These are phyloP conservation scores for Gandaritis pyraliata DNA, from an alignment of 2,888 invertebrate species.

Conservation along the genomic window DNA sequence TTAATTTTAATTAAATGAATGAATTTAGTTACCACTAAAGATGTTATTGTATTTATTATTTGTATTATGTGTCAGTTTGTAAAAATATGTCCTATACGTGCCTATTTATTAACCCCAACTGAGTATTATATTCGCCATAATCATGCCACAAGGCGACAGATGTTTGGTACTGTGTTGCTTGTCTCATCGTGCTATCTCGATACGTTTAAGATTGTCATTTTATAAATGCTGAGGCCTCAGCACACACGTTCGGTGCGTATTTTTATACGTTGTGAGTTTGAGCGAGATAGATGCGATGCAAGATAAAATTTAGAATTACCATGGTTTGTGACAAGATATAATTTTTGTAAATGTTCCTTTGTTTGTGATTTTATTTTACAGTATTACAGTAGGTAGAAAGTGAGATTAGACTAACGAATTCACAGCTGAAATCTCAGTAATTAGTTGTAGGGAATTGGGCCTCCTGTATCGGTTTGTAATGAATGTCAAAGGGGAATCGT, in stretches of 20 bases:
- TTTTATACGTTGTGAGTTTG: neutral
- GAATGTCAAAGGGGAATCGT: too few relatives aligned
- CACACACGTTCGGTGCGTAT: too few relatives aligned
- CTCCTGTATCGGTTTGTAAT: too few relatives aligned
- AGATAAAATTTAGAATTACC: neutral
- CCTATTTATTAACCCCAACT: slow-evolving; percentile 2
- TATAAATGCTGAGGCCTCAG: neutral
- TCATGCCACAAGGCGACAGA: slow-evolving; percentile 1
- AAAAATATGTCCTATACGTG: neutral
- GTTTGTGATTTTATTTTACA: slow-evolving; percentile 31
- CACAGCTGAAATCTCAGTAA: slow-evolving; percentile 25
- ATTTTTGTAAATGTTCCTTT: slow-evolving; percentile 18
- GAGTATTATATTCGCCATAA: slow-evolving; percentile 18
- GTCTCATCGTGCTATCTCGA: neutral
- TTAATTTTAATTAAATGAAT: slow-evolving; percentile 10
- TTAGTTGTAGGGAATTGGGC: slow-evolving; percentile 4
- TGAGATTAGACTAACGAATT: slow-evolving; percentile 26
- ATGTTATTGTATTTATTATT: slow-evolving; percentile 4
- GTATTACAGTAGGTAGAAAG: slow-evolving; percentile 23
- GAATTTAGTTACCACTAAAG: slow-evolving; percentile 30
- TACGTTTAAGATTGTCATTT: too few relatives aligned
- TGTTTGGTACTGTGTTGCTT: neutral
- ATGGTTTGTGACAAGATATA: neutral
- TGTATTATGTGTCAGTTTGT: too few relatives aligned
- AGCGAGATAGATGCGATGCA: neutral